phyloP scores from a whole-genome alignment of 2,888 invertebrate species.

The Drosophila tanythrix region DNA sequence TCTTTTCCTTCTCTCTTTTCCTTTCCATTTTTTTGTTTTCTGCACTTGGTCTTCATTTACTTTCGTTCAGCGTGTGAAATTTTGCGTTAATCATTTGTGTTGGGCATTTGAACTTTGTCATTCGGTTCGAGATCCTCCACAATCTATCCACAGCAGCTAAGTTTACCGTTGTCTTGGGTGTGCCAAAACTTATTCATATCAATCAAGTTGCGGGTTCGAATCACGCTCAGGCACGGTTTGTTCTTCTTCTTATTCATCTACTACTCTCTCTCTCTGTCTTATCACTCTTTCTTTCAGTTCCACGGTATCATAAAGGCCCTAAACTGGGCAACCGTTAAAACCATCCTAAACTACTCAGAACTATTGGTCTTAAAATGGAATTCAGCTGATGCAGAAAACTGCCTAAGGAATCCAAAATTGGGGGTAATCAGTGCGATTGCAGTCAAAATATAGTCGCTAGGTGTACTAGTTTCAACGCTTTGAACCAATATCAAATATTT shows the following conservation, averaged over 20 bases:
- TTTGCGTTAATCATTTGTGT: conserved; percentile 1
- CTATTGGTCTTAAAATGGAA: neutral
- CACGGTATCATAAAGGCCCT: too few relatives aligned
- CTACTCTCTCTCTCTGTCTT: too few relatives aligned
- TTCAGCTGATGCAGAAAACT: neutral
- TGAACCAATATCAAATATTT: neutral
- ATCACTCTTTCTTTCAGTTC: too few relatives aligned
- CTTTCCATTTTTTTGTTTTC: neutral
- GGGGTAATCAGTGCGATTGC: neutral
- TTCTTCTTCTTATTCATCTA: too few relatives aligned
- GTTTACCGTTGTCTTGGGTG: neutral
- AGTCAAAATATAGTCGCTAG: neutral
- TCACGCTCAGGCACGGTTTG: too few relatives aligned
- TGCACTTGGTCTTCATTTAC: conserved; percentile 5
- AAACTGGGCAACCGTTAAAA: too few relatives aligned
- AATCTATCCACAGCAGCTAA: neutral
- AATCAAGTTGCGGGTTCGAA: too few relatives aligned
- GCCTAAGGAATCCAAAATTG: neutral
- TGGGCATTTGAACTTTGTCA: neutral
- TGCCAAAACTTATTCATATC: too few relatives aligned
- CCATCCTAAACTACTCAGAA: too few relatives aligned
- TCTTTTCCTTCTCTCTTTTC: too few relatives aligned
- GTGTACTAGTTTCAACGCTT: neutral
- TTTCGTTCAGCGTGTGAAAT: conserved; percentile 5
- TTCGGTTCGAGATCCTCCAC: neutral